phyloP scores from a whole-genome alignment of 2,797 vertebrate genomes.

The Rhinophrynus dorsalis region DNA sequence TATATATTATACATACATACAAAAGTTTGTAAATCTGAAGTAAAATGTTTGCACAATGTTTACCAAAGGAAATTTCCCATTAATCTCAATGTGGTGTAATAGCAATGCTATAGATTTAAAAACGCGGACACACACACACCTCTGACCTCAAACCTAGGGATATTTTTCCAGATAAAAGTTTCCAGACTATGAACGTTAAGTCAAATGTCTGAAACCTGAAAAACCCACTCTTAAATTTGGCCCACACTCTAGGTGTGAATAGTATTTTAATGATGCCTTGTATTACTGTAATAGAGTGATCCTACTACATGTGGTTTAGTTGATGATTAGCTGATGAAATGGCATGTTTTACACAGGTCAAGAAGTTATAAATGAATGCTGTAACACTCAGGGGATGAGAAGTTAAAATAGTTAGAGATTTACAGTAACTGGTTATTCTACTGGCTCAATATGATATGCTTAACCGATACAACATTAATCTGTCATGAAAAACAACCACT shows the following conservation, averaged over 20 bases:
- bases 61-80: too few relatives aligned
- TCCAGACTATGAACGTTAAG: background rate
- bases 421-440: background rate
- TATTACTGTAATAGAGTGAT: background rate
- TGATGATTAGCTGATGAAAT: background rate
- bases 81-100: too few relatives aligned
- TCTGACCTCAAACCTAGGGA: too few relatives aligned
- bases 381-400: background rate
- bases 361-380: background rate
- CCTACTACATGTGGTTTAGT: background rate
- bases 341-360: background rate
- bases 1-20: too few relatives aligned
- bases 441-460: background rate
- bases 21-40: too few relatives aligned
- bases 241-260: background rate
- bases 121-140: too few relatives aligned
- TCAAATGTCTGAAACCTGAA: background rate
- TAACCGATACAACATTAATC: background rate
- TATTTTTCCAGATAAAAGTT: background rate
- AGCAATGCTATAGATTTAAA: too few relatives aligned
- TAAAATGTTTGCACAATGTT: too few relatives aligned
- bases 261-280: background rate
- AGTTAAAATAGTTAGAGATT: background rate
- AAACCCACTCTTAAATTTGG: background rate
- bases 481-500: background rate